These are phyloP conservation scores for Dryococelus australis DNA, from an alignment of 2,888 invertebrate genomes.

Conservation along the genomic window DNA sequence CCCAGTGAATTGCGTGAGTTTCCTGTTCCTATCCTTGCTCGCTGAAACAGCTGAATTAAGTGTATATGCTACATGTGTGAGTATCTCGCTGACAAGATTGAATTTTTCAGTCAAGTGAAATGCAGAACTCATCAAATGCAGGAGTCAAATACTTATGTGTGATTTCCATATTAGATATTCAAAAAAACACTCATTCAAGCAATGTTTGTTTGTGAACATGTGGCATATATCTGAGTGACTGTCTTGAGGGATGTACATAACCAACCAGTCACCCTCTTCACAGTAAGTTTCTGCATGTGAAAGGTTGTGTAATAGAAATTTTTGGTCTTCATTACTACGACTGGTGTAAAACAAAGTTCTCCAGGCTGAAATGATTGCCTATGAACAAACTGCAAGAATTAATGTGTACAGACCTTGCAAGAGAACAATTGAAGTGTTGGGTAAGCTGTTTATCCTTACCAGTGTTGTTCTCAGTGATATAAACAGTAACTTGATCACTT, in stretches of 20 bases:
- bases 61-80: background rate
- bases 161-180: background rate
- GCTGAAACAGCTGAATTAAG: background rate
- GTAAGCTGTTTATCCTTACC: background rate
- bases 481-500: background rate
- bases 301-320: background rate
- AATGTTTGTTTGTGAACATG: constrained; percentile 1
- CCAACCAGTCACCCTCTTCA: no score
- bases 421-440: background rate
- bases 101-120: background rate
- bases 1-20: no score
- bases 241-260: background rate
- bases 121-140: background rate
- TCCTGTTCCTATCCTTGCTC: background rate
- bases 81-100: background rate
- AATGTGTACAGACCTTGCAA: constrained; percentile 5
- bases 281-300: background rate
- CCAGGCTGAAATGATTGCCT: no score
- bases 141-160: background rate
- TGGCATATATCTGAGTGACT: background rate
- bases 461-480: background rate
- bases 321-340: no score
- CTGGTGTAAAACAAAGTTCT: no score
- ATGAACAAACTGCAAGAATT: background rate
- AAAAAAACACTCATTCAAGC: background rate